These are phyloP conservation scores for Nebria brevicollis DNA, from an alignment of 2,888 invertebrate species.

Conservation along the genomic window DNA sequence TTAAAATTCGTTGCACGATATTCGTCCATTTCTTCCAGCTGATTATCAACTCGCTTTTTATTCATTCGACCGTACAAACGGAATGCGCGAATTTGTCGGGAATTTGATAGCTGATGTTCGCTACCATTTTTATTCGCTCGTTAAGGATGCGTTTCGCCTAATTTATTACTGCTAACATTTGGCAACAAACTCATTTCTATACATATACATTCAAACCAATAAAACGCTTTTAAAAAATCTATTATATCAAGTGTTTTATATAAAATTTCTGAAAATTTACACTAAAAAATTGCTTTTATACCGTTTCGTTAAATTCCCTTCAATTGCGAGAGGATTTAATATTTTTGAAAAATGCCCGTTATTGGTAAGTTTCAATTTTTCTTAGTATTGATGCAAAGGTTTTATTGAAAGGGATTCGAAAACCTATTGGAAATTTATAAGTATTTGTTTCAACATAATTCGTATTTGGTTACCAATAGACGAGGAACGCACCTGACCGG, in stretches of 20 bases:
- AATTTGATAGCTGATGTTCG: conserved; percentile 36
- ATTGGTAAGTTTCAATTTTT: no score
- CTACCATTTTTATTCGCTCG: conserved; percentile 40
- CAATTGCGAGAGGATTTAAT: no score
- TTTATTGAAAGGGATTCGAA: background rate
- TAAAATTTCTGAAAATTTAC: background rate
- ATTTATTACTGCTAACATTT: conserved; percentile 23
- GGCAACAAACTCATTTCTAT: background rate
- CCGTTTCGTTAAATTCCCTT: no score
- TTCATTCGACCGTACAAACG: conserved; percentile 26
- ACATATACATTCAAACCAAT: conserved; percentile 8
- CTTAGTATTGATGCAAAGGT: background rate
- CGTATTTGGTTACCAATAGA: background rate
- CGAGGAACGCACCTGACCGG: background rate
- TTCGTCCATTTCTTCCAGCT: conserved; percentile 37
- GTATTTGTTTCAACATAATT: background rate
- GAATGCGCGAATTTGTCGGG: conserved; percentile 42
- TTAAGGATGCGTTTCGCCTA: conserved; percentile 32
- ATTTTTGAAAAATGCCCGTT: no score
- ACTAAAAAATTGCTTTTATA: no score
- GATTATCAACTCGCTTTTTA: conserved; percentile 29
- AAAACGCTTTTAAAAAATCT: background rate
- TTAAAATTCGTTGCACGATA: conserved; percentile 34
- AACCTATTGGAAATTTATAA: background rate
- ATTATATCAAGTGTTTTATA: background rate